Conservation (phyloP, 2,888 invertebrate genomes). For the Tipula confusa region DNA sequence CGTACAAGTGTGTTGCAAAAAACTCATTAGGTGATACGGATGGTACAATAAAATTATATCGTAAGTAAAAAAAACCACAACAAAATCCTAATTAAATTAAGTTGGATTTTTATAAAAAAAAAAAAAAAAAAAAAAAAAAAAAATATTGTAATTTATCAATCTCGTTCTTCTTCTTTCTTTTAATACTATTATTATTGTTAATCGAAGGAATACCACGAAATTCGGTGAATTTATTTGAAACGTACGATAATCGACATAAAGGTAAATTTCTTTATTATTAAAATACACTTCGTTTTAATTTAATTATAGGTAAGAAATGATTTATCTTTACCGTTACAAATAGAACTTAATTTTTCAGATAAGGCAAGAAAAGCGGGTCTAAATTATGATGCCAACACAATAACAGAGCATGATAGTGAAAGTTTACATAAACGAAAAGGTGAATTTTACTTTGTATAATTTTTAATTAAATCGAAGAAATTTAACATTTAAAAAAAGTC, state of each 20-base stretch:
- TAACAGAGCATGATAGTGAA: conserved; percentile 47
- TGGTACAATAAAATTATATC: conserved; percentile 75
- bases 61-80: conserved; percentile 55
- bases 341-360: conserved; percentile 28
- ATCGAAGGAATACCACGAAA: conserved; percentile 47
- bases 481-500: too few species aligned
- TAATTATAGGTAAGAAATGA: conserved; percentile 33
- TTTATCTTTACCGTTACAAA: background rate
- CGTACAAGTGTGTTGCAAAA: conserved; percentile 78
- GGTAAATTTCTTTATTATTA: conserved; percentile 40
- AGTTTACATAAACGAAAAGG: conserved; percentile 51
- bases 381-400: conserved; percentile 35
- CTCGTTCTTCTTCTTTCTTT: conserved; percentile 33
- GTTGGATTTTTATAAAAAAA: too few species aligned
- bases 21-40: conserved; percentile 80
- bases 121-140: too few species aligned
- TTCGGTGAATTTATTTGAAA: conserved; percentile 48
- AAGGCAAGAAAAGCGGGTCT: conserved; percentile 21
- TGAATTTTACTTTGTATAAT: conserved; percentile 36
- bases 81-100: too few species aligned
- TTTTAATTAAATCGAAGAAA: too few species aligned
- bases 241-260: conserved; percentile 46
- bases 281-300: conserved; percentile 34
- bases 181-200: too few species aligned
- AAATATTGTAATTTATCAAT: conserved; percentile 30